A percentile compares a stretch with the other conserved stretches of the same genome.
Evolutionary conservation across 2,888 invertebrate genomes (phyloP).

Genomic region (Heterodera filipjevi): DNA sequence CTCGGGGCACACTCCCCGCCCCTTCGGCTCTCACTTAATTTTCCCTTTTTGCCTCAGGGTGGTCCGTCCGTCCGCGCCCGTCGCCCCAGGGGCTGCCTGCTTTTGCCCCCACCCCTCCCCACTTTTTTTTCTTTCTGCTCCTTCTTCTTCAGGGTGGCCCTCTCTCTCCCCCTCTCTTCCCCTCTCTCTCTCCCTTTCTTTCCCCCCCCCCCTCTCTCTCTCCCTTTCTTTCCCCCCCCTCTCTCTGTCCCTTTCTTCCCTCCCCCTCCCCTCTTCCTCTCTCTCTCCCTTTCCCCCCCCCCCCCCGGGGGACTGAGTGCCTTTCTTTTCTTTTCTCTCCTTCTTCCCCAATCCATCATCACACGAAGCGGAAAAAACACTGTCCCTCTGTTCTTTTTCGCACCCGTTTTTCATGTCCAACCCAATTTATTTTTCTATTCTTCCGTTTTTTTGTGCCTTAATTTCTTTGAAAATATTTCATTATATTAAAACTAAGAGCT

Average conservation of each 20-base stretch:
- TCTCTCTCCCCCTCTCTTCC: too few relatives aligned
- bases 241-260: not conserved
- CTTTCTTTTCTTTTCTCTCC: too few relatives aligned
- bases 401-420: constrained; percentile 12
- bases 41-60: constrained; percentile 6
- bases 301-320: not conserved
- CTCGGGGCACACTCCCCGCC: not conserved
- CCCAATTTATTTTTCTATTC: not conserved
- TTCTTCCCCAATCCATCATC: constrained; percentile 1
- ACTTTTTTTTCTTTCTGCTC: not conserved
- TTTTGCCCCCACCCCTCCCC: too few relatives aligned
- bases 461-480: not conserved
- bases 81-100: not conserved
- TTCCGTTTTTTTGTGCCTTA: not conserved
- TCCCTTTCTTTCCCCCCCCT: too few relatives aligned
- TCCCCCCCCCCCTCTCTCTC: not conserved
- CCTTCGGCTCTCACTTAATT: not conserved
- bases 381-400: not conserved
- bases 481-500: too few relatives aligned
- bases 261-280: not conserved
- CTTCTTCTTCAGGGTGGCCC: not conserved
- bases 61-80: not conserved
- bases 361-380: constrained; percentile 5
- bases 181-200: too few relatives aligned
- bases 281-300: not conserved